Conservation (phyloP, 2,888 invertebrate genomes). For the Limnephilus rhombicus region DNA sequence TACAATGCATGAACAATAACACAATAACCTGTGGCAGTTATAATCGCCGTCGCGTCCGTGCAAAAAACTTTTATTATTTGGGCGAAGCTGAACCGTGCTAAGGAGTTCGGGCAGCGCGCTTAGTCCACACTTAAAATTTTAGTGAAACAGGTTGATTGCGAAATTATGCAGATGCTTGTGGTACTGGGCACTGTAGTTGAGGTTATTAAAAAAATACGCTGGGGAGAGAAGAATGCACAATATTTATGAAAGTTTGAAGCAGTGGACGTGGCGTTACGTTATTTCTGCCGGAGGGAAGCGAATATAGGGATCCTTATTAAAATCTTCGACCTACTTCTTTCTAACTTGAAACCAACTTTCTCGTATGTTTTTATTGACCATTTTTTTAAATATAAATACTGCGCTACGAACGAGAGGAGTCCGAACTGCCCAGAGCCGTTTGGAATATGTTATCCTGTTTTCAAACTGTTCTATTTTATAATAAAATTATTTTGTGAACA, state of each 20-base stretch:
- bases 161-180: conserved; percentile 9
- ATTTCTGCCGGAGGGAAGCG: not conserved
- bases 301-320: not conserved
- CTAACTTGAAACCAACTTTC: too few relatives aligned
- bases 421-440: too few relatives aligned
- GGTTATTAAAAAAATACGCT: not conserved
- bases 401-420: too few relatives aligned
- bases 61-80: not conserved
- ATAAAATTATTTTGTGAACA: too few relatives aligned
- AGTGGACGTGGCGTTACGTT: not conserved
- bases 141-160: not conserved
- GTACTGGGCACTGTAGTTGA: not conserved
- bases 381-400: too few relatives aligned
- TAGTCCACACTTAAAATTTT: not conserved
- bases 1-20: not conserved
- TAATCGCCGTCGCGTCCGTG: not conserved
- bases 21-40: not conserved
- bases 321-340: not conserved
- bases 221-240: not conserved
- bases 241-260: not conserved
- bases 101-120: not conserved
- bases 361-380: too few relatives aligned
- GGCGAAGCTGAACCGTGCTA: not conserved
- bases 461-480: too few relatives aligned
- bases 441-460: too few relatives aligned